A percentile compares a stretch with the other conserved stretches of the same genome.
These are phyloP conservation scores for Cynodonichthys magdalenae DNA, from an alignment of 2,797 vertebrate species.

Conservation along the genomic window DNA sequence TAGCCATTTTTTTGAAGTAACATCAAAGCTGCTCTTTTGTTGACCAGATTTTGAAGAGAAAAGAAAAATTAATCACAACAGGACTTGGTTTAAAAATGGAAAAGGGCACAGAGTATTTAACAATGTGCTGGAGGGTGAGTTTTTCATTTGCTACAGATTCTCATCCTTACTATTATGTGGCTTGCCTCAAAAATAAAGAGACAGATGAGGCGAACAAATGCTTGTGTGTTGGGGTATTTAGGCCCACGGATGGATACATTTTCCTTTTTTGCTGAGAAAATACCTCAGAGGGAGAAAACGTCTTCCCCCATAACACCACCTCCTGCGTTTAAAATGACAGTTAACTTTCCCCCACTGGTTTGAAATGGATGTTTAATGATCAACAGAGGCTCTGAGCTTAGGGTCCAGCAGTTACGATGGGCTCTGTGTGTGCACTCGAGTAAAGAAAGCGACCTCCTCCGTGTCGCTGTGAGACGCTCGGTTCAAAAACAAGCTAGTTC, in stretches of 20 bases:
- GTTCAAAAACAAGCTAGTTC: slow-evolving; percentile 55
- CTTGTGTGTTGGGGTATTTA: slow-evolving; percentile 62
- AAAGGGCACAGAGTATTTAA: slow-evolving; percentile 53
- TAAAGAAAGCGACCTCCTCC: slow-evolving; percentile 49
- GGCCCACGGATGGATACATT: slow-evolving; percentile 54
- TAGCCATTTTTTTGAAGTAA: slow-evolving; percentile 5
- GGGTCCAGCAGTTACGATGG: slow-evolving; percentile 57
- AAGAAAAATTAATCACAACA: slow-evolving; percentile 16
- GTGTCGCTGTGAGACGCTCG: slow-evolving; percentile 51
- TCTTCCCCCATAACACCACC: slow-evolving; percentile 54
- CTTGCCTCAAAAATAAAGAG: slow-evolving; percentile 57
- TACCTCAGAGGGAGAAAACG: slow-evolving; percentile 36
- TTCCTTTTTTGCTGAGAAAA: slow-evolving; percentile 42
- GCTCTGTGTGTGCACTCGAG: slow-evolving; percentile 45
- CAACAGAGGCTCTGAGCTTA: slow-evolving; percentile 67
- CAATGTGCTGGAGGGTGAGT: slow-evolving; percentile 51
- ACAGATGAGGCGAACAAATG: slow-evolving; percentile 66
- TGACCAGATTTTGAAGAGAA: slow-evolving; percentile 17
- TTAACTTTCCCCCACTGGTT: slow-evolving; percentile 80
- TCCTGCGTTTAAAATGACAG: slow-evolving; percentile 75
- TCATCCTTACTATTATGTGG: slow-evolving; percentile 50
- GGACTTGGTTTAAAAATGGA: slow-evolving; percentile 12
- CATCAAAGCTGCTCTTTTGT: slow-evolving; percentile 20
- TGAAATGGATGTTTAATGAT: slow-evolving; percentile 82
- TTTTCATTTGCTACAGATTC: slow-evolving; percentile 50